These are phyloP conservation scores for Botia almorhae DNA, from an alignment of 2,797 vertebrate species.

Conservation along the genomic window DNA sequence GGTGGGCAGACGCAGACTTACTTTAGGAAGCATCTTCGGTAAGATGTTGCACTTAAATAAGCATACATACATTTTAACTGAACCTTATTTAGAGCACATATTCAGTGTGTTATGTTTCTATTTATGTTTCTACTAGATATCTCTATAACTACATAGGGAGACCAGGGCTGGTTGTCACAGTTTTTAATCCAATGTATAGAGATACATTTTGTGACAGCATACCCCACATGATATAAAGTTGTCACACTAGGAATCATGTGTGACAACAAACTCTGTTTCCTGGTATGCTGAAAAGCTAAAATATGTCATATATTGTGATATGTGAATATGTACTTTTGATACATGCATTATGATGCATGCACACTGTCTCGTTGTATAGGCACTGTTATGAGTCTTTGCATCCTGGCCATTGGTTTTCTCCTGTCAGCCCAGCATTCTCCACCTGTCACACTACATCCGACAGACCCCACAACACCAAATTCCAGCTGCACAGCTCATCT, in stretches of 20 bases:
- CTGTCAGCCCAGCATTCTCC: constrained; percentile 92
- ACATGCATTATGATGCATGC: not conserved
- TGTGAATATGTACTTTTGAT: not conserved
- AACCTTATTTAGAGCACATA: no score
- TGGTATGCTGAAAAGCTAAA: not conserved
- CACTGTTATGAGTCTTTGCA: constrained; percentile 86
- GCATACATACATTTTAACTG: not conserved
- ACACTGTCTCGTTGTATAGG: constrained; percentile 73
- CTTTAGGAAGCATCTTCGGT: constrained; percentile 90
- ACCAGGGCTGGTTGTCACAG: no score
- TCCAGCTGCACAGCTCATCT: constrained; percentile 83
- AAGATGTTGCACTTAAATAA: constrained; percentile 38
- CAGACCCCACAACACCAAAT: constrained; percentile 83
- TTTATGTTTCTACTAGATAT: no score
- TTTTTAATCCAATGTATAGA: no score
- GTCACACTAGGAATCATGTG: not conserved
- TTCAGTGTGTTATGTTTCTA: no score
- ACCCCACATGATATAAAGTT: no score
- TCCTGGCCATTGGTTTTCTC: constrained; percentile 91
- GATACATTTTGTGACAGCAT: no score
- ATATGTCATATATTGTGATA: no score
- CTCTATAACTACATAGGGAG: no score
- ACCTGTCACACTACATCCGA: constrained; percentile 84
- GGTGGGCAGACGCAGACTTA: constrained; percentile 93
- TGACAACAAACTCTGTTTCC: not conserved